Conservation (phyloP, 2,113 vertebrate species). For the Chelonoidis abingdonii region DNA sequence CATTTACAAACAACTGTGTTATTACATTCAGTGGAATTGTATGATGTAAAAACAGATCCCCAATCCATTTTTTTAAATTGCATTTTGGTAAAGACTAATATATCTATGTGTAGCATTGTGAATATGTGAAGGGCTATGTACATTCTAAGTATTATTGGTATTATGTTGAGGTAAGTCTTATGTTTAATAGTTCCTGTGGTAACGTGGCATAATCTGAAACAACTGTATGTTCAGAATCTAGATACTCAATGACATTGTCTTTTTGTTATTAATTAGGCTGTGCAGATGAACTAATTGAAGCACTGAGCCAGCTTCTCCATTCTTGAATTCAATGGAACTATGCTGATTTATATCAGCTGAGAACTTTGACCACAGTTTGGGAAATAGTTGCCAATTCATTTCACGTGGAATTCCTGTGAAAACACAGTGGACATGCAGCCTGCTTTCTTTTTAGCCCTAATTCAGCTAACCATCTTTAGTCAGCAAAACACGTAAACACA, state of each 20-base stretch:
- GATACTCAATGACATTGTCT: background rate
- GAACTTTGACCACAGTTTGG: background rate
- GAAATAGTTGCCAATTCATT: background rate
- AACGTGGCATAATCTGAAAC: background rate
- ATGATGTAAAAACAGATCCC: constrained; percentile 40
- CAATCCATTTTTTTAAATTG: constrained; percentile 5
- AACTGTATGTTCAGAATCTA: fast-evolving
- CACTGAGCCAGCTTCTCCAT: background rate
- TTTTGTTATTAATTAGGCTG: background rate
- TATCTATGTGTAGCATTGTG: background rate
- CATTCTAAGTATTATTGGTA: background rate
- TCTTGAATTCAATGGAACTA: background rate
- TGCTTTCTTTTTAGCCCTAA: background rate
- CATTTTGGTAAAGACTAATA: constrained; percentile 8
- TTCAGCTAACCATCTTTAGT: background rate
- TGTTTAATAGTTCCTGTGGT: background rate
- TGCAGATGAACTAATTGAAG: background rate
- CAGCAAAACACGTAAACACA: background rate
- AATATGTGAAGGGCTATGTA: background rate
- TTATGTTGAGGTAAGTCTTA: background rate
- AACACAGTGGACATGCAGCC: background rate
- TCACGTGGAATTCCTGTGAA: background rate
- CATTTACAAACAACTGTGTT: background rate
- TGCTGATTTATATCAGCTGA: background rate
- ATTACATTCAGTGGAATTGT: constrained; percentile 10